Evolutionary conservation across 1,140 invertebrate genomes (phyloP).

Genomic region (Rhyzopertha dominica): DNA sequence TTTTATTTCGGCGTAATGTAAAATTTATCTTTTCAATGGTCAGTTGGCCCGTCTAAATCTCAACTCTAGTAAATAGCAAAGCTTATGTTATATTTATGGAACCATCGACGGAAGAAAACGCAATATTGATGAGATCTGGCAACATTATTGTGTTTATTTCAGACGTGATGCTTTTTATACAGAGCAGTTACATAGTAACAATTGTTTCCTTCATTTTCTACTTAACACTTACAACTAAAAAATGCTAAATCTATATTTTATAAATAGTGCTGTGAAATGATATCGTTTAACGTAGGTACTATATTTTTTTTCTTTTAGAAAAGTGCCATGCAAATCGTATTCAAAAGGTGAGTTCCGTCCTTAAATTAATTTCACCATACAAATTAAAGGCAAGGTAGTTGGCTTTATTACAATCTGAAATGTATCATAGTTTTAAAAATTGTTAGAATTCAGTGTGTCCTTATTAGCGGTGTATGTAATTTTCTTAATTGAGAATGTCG

Average conservation of each 20-base stretch:
- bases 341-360: constrained; percentile 28
- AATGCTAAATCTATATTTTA: constrained; percentile 27
- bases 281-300: constrained; percentile 28
- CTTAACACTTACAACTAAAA: constrained; percentile 60
- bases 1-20: no score
- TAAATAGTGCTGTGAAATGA: constrained; percentile 42
- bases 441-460: constrained; percentile 14
- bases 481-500: not conserved
- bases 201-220: constrained; percentile 47
- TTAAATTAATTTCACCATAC: constrained; percentile 23
- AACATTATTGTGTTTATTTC: constrained; percentile 58
- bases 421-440: constrained; percentile 14
- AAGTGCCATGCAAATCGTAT: constrained; percentile 34
- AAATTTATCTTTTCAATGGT: no score
- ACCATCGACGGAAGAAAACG: no score
- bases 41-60: no score
- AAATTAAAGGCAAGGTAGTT: constrained; percentile 25
- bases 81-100: no score
- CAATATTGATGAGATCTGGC: constrained; percentile 50
- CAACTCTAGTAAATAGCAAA: no score
- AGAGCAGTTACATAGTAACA: constrained; percentile 63
- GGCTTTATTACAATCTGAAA: constrained; percentile 7
- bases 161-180: constrained; percentile 47
- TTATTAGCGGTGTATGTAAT: constrained; percentile 7
- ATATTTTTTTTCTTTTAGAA: constrained; percentile 23